Evolutionary conservation across 1,140 invertebrate genomes (phyloP).

Genomic region (Aplysia californica): DNA sequence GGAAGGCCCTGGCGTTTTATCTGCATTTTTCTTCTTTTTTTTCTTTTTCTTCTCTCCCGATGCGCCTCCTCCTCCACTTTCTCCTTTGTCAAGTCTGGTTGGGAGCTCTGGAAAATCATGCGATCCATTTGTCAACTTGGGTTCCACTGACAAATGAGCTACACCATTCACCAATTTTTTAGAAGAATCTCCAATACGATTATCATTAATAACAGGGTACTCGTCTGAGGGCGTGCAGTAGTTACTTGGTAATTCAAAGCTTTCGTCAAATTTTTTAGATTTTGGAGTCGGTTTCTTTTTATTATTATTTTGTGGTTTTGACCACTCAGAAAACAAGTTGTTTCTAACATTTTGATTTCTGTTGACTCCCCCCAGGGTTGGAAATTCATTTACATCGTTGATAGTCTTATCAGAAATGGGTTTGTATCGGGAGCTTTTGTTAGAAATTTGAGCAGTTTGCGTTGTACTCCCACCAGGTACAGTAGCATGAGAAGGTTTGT

Average conservation of each 20-base stretch:
- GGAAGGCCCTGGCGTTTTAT: no score
- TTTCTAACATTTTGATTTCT: constrained; percentile 4
- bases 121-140: not conserved
- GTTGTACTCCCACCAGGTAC: not conserved
- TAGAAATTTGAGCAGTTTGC: not conserved
- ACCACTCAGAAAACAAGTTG: not conserved
- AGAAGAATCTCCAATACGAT: no score
- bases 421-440: not conserved
- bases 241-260: constrained; percentile 22
- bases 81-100: not conserved
- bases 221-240: constrained; percentile 11
- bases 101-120: constrained; percentile 29
- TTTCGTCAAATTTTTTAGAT: constrained; percentile 29
- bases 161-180: no score
- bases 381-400: constrained; percentile 62
- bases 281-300: constrained; percentile 12
- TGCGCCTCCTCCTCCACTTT: not conserved
- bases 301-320: not conserved
- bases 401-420: not conserved
- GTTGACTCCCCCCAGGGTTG: constrained; percentile 46
- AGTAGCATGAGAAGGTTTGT: not conserved
- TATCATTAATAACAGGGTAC: no score
- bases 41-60: constrained; percentile 16
- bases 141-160: not conserved
- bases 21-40: constrained; percentile 11